Evolutionary conservation across 2,888 invertebrate species (phyloP), one percentile per base, ranked within the genome.

Genomic region (Tortrix viridana): DNA sequence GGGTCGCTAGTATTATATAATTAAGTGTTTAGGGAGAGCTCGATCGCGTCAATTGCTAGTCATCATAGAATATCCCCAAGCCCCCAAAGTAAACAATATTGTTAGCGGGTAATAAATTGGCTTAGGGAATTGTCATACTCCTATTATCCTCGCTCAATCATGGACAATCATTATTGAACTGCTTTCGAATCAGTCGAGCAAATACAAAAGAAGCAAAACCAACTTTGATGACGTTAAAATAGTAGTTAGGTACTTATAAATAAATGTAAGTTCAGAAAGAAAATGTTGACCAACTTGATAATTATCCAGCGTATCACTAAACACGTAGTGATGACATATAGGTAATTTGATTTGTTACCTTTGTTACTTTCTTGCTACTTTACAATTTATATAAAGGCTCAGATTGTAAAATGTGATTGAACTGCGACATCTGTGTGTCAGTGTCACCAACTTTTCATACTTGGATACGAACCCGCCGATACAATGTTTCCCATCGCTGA

Each of bases 401-500:
- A 26, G 5, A 37, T 22, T 18, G 16, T 32, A 54, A 55, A 49
- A 50, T 47, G 60, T 50, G 52, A 46, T 26, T 9, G 62, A 71
- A 72, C 57, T 76, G 75, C 74, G 83, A 71, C 84, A 83, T 80
- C 85, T 85, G 69, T 65, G 54, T 46, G 54, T 26, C 3, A 53
- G 32, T 55, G 46, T 49, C 37, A 60, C 71, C 70, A 77, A 67
- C 68, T 68, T 63, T 65, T 67, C 22, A 50, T 67, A 67, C 66
- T 66, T n/a, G 48, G 65, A 63, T 54, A 55, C 37, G 56, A 52
- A 41, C 41, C 19, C 14, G 32, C 5, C 20, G 65, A 62, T 23
- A 65, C 63, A 55, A 91, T 92, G 92, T 76, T 92, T 73, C 89
- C 92, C 47, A 91, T 92, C 61, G 88, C 88, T 67, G 92, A 90